Base-by-base conservation (phyloP, 2,797 vertebrate species). In the Oophaga sylvatica region DNA sequence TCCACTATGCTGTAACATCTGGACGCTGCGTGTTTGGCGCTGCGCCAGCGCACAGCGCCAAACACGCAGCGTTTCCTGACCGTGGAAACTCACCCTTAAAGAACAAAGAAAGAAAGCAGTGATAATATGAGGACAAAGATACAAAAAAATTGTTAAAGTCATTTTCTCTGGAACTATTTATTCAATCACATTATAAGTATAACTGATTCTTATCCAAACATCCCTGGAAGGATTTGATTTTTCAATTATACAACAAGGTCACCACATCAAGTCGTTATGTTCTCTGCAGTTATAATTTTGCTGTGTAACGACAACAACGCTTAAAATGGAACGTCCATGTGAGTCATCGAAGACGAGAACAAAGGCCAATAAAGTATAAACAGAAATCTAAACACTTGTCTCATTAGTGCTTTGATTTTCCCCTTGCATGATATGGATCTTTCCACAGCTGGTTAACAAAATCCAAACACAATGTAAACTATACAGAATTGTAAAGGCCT, bases 341-440 rank as follows among this genome's bases (percentile, higher is more conserved):
- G 80, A 89, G 85, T 86, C 89, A 86, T 87, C 70, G 73, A 89
- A 90, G 20, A 0, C 22, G 0, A 59, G 89, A 85, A 87, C 76
- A 84, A 78, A 48, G 63, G 79, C 81, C 83, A 85, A 84, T 81
- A 84, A 84, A 76, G 35, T 84, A 84, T 84, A 79, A 86, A 90
- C 86, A 26, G 29, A 88, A 90, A 63, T 26, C 89, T 80, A 83
- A 84, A 73, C 87, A 80, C 60, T 78, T 84, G 81, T 83, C 62
- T 71, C 88, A 89, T 90, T 90, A 90, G 87, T 81, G 90, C 90
- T 89, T 90, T 90, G 80, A 78, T 91, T 91, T 82, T 93, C 90
- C 89, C 89, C 76, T 88, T 88, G 77, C 90, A 6, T 80, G 87
- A 83, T 45, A 87, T 71, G 87, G 87, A 83, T 89, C 89, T 89